Percentiles rank a stretch among this genome's conserved stretches.
phyloP scores from a whole-genome alignment of 2,888 invertebrate genomes.

The Chymomyza caudatula region DNA sequence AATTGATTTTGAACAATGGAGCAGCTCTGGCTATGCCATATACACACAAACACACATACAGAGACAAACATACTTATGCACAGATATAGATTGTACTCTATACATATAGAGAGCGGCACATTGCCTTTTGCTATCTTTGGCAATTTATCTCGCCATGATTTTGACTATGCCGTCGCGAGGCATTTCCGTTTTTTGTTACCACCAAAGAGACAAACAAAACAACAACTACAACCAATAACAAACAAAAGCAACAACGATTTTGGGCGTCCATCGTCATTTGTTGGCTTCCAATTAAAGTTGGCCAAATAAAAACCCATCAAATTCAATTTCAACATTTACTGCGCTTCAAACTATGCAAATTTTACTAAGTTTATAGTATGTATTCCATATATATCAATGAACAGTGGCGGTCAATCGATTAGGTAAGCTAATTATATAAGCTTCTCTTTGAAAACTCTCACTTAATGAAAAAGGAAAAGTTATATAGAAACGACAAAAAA shows the following conservation, averaged over 20 bases:
- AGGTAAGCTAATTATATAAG: no score
- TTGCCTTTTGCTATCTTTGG: constrained; percentile 57
- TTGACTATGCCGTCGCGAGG: constrained; percentile 41
- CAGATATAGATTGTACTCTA: background rate
- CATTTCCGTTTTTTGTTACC: constrained; percentile 40
- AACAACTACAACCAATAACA: constrained; percentile 10
- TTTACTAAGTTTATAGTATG: no score
- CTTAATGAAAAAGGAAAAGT: no score
- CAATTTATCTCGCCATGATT: constrained; percentile 65
- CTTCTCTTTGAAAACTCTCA: no score
- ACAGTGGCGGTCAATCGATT: background rate
- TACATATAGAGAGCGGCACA: constrained; percentile 4
- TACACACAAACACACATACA: background rate
- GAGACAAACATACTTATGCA: background rate
- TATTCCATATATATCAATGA: constrained; percentile 15
- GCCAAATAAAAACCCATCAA: constrained; percentile 49
- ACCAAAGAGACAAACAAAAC: constrained; percentile 15
- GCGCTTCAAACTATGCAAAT: constrained; percentile 35
- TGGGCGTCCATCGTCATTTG: background rate
- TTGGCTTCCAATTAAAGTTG: constrained; percentile 49
- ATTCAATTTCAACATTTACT: constrained; percentile 44
- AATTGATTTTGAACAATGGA: constrained; percentile 76
- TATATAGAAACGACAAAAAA: no score
- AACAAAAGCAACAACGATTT: background rate
- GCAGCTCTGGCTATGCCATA: background rate